These are phyloP conservation scores for Notolepis coatsorum DNA, from an alignment of 2,797 vertebrate species.

Conservation along the genomic window DNA sequence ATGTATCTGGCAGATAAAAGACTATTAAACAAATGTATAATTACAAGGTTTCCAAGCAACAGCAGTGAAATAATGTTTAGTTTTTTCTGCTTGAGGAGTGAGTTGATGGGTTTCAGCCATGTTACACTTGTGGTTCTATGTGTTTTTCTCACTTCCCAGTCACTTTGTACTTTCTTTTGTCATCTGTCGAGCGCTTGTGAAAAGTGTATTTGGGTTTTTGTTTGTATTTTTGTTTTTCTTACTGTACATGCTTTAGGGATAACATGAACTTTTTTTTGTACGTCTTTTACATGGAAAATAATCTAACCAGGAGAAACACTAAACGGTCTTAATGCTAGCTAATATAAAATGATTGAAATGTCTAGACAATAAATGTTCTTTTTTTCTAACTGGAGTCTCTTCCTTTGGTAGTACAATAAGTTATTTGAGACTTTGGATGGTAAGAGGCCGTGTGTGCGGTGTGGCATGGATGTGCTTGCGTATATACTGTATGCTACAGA, in stretches of 20 bases:
- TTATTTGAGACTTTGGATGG: too few species aligned
- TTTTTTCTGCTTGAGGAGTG: slow-evolving; percentile 37
- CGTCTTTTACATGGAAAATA: slow-evolving; percentile 77
- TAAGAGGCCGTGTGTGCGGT: too few species aligned
- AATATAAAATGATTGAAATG: slow-evolving; percentile 76
- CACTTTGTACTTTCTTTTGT: slow-evolving; percentile 83
- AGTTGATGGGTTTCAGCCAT: slow-evolving; percentile 26
- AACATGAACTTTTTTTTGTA: slow-evolving; percentile 82
- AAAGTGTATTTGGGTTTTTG: slow-evolving; percentile 90
- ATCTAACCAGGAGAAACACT: slow-evolving; percentile 74
- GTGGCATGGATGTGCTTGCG: too few species aligned
- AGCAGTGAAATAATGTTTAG: too few species aligned
- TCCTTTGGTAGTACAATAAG: slow-evolving; percentile 18
- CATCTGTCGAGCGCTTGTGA: slow-evolving; percentile 91
- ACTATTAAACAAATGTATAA: too few species aligned
- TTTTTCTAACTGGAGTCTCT: slow-evolving; percentile 47
- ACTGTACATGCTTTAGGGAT: slow-evolving; percentile 93
- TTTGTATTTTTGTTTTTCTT: slow-evolving; percentile 78
- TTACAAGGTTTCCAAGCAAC: too few species aligned
- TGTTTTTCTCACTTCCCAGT: slow-evolving; percentile 41
- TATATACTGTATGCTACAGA: too few species aligned
- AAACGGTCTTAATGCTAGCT: slow-evolving; percentile 79
- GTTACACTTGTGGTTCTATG: slow-evolving; percentile 33
- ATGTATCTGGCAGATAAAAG: too few species aligned
- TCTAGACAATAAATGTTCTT: slow-evolving; percentile 80